Base-by-base conservation (phyloP, 2,797 vertebrate genomes). In the Characodon lateralis region DNA sequence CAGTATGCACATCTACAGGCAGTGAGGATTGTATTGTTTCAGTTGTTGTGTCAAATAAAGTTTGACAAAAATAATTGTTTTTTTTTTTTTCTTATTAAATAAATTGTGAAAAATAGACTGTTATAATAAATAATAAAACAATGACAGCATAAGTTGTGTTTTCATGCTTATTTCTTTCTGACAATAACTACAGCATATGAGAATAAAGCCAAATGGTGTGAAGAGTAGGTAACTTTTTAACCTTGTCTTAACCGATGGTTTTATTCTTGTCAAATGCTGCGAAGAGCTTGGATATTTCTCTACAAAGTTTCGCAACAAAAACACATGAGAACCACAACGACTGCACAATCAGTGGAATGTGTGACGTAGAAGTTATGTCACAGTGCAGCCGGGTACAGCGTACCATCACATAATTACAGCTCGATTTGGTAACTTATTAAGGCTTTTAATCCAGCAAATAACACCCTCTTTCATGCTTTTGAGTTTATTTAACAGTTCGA, bases 351-450 rank as follows among this genome's bases (percentile, higher is more conserved):
- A 1, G 6, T 77, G 86, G 83, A 89, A 83, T 85, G 82, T 77
- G 74, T 88, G 85, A 88, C 41, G 53, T 58, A 65, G 74, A 59
- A 72, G 75, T 83, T 87, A 53, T 28, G 65, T 83, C 78, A 80
- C 48, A 5, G 35, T 10, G 48, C 14, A 75, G 16, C 16, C 69
- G 55, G 53, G 50, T 74, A 48, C 68, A 80, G 16, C 75, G 53
- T 18, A 77, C 6, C 43, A 41, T 3, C 74, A 65, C 24, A 2
- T 76, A 65, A 63, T 26, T 28, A 20, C 48, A 71, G n/a, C n/a
- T 22, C 2, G 71, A 59, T 87, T 90, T 77, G 26, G 65, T 77
- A 86, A 83, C 50, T 50, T 56, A 72, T 73, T 39, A 48, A 56
- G 2, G 14, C 24, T 56, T 73, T 73, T 7, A 81, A 50, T 74